phyloP scores from a whole-genome alignment of 2,113 vertebrate genomes.

The Columba livia region DNA sequence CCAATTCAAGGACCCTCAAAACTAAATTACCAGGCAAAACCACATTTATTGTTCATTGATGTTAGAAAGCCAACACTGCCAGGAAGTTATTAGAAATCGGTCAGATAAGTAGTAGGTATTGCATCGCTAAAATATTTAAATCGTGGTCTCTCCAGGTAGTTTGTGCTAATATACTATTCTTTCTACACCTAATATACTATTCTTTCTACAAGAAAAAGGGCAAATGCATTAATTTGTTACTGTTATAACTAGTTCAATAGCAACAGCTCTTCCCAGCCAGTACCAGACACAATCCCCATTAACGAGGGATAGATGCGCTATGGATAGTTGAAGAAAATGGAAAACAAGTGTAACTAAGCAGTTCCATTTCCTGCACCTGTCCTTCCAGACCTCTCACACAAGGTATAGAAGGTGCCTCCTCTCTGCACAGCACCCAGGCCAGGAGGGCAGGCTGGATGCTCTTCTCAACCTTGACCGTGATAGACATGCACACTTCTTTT shows the following conservation, averaged over 20 bases:
- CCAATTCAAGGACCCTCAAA: not conserved
- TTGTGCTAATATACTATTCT: not conserved
- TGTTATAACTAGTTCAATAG: not conserved
- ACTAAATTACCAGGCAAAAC: not conserved
- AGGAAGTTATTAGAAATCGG: not conserved
- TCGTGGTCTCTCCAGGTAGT: not conserved
- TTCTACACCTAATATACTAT: not conserved
- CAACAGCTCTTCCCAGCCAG: not conserved
- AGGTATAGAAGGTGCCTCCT: not conserved
- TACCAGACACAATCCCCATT: not conserved
- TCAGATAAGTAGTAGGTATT: accelerated
- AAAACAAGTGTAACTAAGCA: not conserved
- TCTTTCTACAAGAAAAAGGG: not conserved
- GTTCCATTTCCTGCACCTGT: not conserved
- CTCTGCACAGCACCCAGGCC: not conserved
- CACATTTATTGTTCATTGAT: not conserved
- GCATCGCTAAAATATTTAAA: not conserved
- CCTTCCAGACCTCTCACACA: not conserved
- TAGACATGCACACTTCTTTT: accelerated
- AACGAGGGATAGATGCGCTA: not conserved
- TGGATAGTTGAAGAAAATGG: not conserved
- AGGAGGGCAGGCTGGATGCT: not conserved
- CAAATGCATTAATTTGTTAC: not conserved
- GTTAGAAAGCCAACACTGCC: not conserved
- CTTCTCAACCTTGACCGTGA: not conserved